Evolutionary conservation across 2,888 invertebrate genomes (phyloP).

Genomic region (Pharmacophagus antenor): DNA sequence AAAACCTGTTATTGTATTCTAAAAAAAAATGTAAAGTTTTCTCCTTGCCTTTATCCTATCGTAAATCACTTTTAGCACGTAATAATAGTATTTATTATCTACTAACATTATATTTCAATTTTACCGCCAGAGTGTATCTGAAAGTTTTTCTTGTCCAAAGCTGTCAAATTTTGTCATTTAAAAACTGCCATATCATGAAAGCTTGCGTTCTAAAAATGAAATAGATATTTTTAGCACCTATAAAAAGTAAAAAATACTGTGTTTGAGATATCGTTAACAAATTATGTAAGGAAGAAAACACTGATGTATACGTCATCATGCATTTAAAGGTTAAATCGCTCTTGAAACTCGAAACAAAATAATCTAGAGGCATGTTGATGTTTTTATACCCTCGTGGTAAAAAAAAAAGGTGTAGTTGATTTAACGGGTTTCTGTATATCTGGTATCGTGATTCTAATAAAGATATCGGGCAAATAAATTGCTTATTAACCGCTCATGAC

Average conservation of each 20-base stretch:
- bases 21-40: conserved; percentile 29
- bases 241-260: conserved; percentile 33
- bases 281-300: conserved; percentile 29
- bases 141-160: conserved; percentile 30
- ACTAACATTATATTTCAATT: conserved; percentile 31
- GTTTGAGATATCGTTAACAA: conserved; percentile 28
- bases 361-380: too few species aligned
- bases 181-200: conserved; percentile 30
- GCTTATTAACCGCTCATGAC: too few species aligned
- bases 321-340: conserved; percentile 30
- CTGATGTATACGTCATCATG: conserved; percentile 30
- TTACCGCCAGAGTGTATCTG: conserved; percentile 28
- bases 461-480: too few species aligned
- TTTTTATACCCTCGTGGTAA: too few species aligned
- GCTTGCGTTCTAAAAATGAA: too few species aligned
- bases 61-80: conserved; percentile 32
- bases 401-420: too few species aligned
- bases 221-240: conserved; percentile 35
- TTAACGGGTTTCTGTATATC: too few species aligned
- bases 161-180: conserved; percentile 30
- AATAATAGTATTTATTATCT: conserved; percentile 32
- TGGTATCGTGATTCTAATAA: too few species aligned
- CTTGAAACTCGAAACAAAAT: too few species aligned
- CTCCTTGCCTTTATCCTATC: conserved; percentile 32
- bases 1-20: conserved; percentile 34